Base-by-base conservation (phyloP, 2,113 vertebrate species). In the Tragelaphus strepsiceros region DNA sequence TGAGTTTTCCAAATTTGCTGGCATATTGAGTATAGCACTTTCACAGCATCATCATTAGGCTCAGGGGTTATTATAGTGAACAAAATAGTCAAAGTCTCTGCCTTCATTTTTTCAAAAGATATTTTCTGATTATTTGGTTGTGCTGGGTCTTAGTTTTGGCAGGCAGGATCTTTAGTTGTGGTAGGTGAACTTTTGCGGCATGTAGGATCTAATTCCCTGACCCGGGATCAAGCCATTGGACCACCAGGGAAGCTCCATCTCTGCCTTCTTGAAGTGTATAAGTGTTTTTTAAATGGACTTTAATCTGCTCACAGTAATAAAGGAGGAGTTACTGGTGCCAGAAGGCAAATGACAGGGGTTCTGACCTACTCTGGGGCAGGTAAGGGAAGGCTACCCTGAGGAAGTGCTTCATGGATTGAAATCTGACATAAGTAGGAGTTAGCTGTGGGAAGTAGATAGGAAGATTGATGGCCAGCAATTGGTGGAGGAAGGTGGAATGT, bases 201-300 rank as follows among this genome's bases (percentile, higher is more conserved):
- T 43, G 22, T 43, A 43, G 71, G 71, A 14, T 77, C 71, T 77
- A 77, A 24, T 77, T 77, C 35, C 35, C 35, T 77, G 35, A 43
- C 35, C 35, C 43, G 22, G 71, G 71, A 77, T 77, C 71, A 43
- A 77, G 35, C 71, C 71, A 43, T 35, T 77, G 71, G 35, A 22
- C 71, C 21, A 77, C 35, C 35, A 77, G 35, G 71, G 22, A 77
- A 77, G 71, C 35, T 43, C 71, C 35, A 26, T 43, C 58, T 84
- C 51, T 97, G 49, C 46, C 71, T 54, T 95, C 78, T 94, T 96
- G 46, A 97, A 97, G 8, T 97, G 11, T 96, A 13, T 16, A 78
- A 49, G 35, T 67, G 5, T 93, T 28, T 53, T 58, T 62, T 32
- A 87, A 94, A 64, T 53, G 26, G 49, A 89, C 53, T 85, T 93